Base-by-base conservation (phyloP, 2,888 invertebrate species). In the Cerceris rybyensis region DNA sequence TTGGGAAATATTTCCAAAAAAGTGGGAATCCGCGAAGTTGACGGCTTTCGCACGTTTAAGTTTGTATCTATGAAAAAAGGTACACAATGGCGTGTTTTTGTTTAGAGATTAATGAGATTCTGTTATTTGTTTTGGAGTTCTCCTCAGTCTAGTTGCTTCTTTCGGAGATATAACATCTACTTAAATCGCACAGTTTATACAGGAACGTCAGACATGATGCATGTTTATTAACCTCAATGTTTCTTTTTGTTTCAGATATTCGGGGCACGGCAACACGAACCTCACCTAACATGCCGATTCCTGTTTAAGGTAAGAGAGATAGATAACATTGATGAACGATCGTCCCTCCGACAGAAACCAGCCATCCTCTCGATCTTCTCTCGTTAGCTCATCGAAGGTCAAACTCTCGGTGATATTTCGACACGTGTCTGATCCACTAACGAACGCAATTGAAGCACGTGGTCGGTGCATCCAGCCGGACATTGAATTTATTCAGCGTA, bases 241-340 rank as follows among this genome's bases (percentile, higher is more conserved):
- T 63, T 55, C 58, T 67, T 77, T 61, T 75, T 76, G 73, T 90
- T 89, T 43, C 88, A 91, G 90, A 90, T 90, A 88, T 88, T 90
- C 83, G 87, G 85, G 77, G 81, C 84, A 87, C 86, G 87, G 77
- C 76, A 80, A 79, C 82, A 86, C 81, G 86, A 88, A 74, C 82
- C 85, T 59, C 84, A 82, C 73, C 84, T 87, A 59, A 88, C 83
- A 91, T 90, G 91, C 75, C 88, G 87, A 75, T 86, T 83, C 74
- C 85, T 86, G 76, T 87, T 80, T 89, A 88, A 90, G 88, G 91
- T 91, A 83, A 91, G 50, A 1, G 13, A 50, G n/a, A n/a, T 50
- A n/a, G n/a, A 55, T 46, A 2, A 46, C 13, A 5, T 46, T 46
- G 13, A 46, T 46, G 46, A 46, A 46, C 46, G 46, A 46, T 46